These are phyloP conservation scores for Epinotia demarniana DNA, from an alignment of 2,888 invertebrate genomes.

Conservation along the genomic window DNA sequence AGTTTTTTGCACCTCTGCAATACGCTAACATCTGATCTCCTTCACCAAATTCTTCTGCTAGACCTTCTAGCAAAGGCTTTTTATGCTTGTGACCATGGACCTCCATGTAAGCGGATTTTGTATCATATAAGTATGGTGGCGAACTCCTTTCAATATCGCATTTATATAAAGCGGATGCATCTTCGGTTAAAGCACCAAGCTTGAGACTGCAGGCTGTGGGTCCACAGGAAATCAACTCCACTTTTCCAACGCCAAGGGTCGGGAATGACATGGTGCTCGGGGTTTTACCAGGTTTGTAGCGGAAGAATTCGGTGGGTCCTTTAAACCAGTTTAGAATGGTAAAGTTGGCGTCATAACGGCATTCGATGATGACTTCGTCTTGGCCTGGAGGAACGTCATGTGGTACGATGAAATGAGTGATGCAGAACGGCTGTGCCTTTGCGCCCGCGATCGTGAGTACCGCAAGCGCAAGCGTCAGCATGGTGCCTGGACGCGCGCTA, in stretches of 20 bases:
- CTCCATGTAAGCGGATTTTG: conserved; percentile 69
- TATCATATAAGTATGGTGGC: conserved; percentile 72
- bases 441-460: conserved; percentile 53
- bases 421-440: conserved; percentile 65
- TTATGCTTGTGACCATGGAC: conserved; percentile 67
- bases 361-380: conserved; percentile 71
- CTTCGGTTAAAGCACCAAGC: conserved; percentile 69
- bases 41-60: conserved; percentile 67
- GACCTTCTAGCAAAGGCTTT: conserved; percentile 70
- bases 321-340: conserved; percentile 78
- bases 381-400: conserved; percentile 64
- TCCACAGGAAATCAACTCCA: conserved; percentile 71
- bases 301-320: conserved; percentile 74
- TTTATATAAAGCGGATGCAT: conserved; percentile 73
- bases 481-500: conserved; percentile 71
- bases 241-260: conserved; percentile 67
- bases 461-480: conserved; percentile 64
- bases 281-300: conserved; percentile 70
- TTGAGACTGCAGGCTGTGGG: conserved; percentile 69
- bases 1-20: conserved; percentile 67
- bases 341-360: conserved; percentile 77
- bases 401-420: conserved; percentile 72
- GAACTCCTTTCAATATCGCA: conserved; percentile 75
- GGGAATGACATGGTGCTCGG: conserved; percentile 74
- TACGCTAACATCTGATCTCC: conserved; percentile 71